Evolutionary conservation across 1,140 invertebrate genomes (phyloP), one percentile per base, ranked within the genome.

Genomic region (Wiebesia pumilae): DNA sequence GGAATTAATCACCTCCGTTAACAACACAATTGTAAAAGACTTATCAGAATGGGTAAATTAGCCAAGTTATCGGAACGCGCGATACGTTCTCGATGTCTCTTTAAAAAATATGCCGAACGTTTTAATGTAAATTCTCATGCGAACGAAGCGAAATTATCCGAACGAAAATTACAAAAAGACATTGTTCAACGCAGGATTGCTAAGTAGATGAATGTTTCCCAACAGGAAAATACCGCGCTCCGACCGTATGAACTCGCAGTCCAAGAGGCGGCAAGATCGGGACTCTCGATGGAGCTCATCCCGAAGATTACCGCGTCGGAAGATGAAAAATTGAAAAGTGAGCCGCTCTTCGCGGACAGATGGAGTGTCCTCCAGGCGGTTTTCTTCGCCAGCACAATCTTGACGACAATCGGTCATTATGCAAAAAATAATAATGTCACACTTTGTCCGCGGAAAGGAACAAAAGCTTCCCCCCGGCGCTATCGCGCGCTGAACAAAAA

Each of bases 321-420:
- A 14, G 83, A 88, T 30, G 81, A 86, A 14, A 54, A 9, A 54
- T 40, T 82, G 3, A 71, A 94, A 89, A 88, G 94, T 88, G 81
- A 84, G 89, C 94, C 78, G 94, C 95, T 91, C 0, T 85, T 88
- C 10, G 90, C 90, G 83, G 96, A 96, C 88, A 95, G 96, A 90
- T 97, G 97, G 97, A 97, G 95, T 89, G 95, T 96, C 86, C 92
- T 97, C 35, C 97, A 97, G 92, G 96, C 97, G 3, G 96, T 97
- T 51, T 97, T 97, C 91, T 97, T 97, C 90, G 97, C 97, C 69
- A 97, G 97, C 30, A 97, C 97, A 79, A 96, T 97, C 88, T 94
- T 97, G 89, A 97, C 97, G 58, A 97, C 97, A 54, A 97, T 97
- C 92, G 96, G 96, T 97, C 3, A 62, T 62, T 62, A 62, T 47